Evolutionary conservation across 2,797 vertebrate genomes (phyloP), one percentile per base, ranked within the genome.

Genomic region (Danio tinwini): DNA sequence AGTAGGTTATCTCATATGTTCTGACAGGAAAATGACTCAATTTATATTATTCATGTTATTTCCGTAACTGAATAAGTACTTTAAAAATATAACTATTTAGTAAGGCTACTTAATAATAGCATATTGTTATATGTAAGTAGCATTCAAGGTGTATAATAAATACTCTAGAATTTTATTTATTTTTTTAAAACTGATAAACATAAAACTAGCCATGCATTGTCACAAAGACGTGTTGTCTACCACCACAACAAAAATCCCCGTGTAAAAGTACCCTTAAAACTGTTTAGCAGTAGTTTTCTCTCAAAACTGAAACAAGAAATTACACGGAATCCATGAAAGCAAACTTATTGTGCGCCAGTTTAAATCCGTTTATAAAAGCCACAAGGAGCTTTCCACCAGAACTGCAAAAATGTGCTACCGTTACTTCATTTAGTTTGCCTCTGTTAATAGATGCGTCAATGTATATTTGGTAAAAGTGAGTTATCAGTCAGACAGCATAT

Each of bases 1-100:
- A 74, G 44, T 61, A 47, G 40, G 7, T 72, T 72, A 58, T 49
- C 17, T 45, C 42, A 6, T 45, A 37, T 58, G 39, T 52, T 64
- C n/a, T 6, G n/a, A 74, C 2, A 44, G 6, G 17, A 9, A 55
- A 49, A 50, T 40, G 1, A 74, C 73, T 50, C 61, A 47, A 7
- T 47, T 29, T 1, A 29, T 29, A 7, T 7, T 12, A 47, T 47
- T 47, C 11, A 12, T 47, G 45, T 47, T 47, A 7, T 47, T 47
- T 47, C 7, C 45, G 5, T 7, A 12, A 47, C 45, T 7, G 63
- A 6, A 44, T 7, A 40, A 9, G 37, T 49, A 61, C 2, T 37
- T 9, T 39, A 16, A 40, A 70, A 37, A 70, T 12, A 5, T 63
- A 42, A 44, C 3, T 53, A 29, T 64, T 52, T 42, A 16, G 11